phyloP scores from a whole-genome alignment of 2,113 vertebrate species.

The Nerophis lumbriciformis region DNA sequence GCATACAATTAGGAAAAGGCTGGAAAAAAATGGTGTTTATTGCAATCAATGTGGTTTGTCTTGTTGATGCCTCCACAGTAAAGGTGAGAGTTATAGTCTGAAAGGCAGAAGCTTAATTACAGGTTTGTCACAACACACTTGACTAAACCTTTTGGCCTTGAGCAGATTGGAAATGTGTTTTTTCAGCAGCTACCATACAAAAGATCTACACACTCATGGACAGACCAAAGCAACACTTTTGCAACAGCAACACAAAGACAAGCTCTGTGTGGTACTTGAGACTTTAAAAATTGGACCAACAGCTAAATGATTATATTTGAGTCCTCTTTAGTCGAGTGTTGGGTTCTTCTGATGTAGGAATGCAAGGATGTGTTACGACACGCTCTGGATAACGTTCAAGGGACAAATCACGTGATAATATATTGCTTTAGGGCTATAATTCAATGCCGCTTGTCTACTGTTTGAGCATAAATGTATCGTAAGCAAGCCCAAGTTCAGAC shows the following conservation, averaged over 20 bases:
- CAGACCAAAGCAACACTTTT: too few species aligned
- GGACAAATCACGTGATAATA: slow-evolving; percentile 74
- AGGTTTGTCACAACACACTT: not conserved
- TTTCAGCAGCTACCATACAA: too few species aligned
- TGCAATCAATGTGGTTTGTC: not conserved
- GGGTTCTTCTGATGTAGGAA: slow-evolving; percentile 64
- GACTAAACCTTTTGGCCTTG: not conserved
- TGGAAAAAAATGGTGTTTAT: not conserved
- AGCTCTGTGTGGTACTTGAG: not conserved
- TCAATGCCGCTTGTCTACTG: slow-evolving; percentile 47
- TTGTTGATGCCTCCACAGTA: not conserved
- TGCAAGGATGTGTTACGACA: slow-evolving; percentile 59
- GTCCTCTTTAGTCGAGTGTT: slow-evolving; percentile 58
- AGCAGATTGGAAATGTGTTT: too few species aligned
- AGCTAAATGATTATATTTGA: slow-evolving; percentile 42
- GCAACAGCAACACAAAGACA: too few species aligned
- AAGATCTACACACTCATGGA: too few species aligned
- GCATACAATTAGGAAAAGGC: not conserved
- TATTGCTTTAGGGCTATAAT: slow-evolving; percentile 61
- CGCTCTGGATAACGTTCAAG: slow-evolving; percentile 60
- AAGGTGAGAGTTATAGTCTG: not conserved
- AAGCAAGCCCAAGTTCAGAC: too few species aligned
- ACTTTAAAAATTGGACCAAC: slow-evolving; percentile 14
- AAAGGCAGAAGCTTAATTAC: not conserved
- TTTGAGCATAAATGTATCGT: slow-evolving; percentile 50